Evolutionary conservation across 2,888 invertebrate species (phyloP).

Genomic region (Drosophila flavopinicola): DNA sequence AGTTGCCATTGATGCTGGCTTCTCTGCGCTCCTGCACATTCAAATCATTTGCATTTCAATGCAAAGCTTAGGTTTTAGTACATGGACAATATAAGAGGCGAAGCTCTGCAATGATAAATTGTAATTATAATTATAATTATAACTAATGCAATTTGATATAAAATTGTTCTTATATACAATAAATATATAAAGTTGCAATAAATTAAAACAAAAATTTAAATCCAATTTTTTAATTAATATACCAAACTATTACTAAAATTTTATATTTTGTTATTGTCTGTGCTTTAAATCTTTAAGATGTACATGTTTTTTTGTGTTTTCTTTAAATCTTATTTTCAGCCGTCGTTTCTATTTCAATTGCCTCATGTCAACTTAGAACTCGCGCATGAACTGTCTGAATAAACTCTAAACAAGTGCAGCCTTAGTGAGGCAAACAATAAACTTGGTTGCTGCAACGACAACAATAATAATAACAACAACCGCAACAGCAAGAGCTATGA

Average conservation of each 20-base stretch:
- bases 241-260: no score
- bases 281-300: no score
- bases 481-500: no score
- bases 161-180: not conserved
- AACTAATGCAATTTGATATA: no score
- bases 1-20: constrained; percentile 2
- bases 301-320: not conserved
- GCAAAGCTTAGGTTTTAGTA: constrained; percentile 5
- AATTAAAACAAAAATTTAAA: no score
- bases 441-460: constrained; percentile 3
- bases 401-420: constrained; percentile 4
- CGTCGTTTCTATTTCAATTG: not conserved
- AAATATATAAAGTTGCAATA: no score
- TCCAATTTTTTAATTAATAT: no score
- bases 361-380: constrained; percentile 3
- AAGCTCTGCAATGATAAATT: constrained; percentile 9
- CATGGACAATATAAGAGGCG: constrained; percentile 2
- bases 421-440: constrained; percentile 8
- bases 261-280: no score
- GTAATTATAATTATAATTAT: no score
- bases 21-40: constrained; percentile 23
- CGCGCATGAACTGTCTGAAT: constrained; percentile 1
- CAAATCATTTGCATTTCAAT: constrained; percentile 65
- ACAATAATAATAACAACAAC: not conserved
- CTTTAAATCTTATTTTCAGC: not conserved